Evolutionary conservation across 2,797 vertebrate species (phyloP), one percentile per base, ranked within the genome.

Genomic region (Australoheros facetus): DNA sequence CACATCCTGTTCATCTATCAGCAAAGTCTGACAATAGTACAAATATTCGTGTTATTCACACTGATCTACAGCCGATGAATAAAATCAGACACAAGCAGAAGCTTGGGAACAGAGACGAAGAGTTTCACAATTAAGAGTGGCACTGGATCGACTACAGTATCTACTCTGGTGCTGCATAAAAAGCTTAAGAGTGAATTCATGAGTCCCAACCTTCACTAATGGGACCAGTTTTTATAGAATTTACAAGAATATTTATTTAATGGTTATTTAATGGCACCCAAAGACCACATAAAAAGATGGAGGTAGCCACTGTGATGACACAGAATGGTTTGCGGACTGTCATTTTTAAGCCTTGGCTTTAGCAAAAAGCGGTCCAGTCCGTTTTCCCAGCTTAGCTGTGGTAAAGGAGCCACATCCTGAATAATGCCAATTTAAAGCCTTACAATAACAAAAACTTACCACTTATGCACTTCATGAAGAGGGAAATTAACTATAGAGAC

Each of bases 1-100:
- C 78, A 70, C 79, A 81, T 85, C 66, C 85, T 81, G 71, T 32
- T 89, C 89, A 91, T 94, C 79, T 39, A 83, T 93, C 89, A 90
- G 83, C 78, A 83, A 64, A 26, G 58, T 88, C 79, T 85, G 88
- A 91, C 89, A 87, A 86, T 19, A 19, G 71, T 71, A 78, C 80
- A 73, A 82, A 87, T 85, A 82, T 80, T 85, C 75, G 60, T 57
- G 42, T 86, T 86, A 87, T 78, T 89, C 90, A 87, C 74, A 39
- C 71, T 84, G 85, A 91, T 90, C 64, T 91, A 85, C 78, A 75
- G 78, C 69, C 42, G 5, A 51, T 80, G 80, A 90, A 87, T 88
- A 82, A 88, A 80, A 85, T 37, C 78, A 51, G 48, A 56, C 74
- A 26, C 75, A 75, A 71, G 69, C 60, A 42, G 64, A 19, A 71